Evolutionary conservation across 2,888 invertebrate genomes (phyloP).

Genomic region (Synanthedon formicaeformis): DNA sequence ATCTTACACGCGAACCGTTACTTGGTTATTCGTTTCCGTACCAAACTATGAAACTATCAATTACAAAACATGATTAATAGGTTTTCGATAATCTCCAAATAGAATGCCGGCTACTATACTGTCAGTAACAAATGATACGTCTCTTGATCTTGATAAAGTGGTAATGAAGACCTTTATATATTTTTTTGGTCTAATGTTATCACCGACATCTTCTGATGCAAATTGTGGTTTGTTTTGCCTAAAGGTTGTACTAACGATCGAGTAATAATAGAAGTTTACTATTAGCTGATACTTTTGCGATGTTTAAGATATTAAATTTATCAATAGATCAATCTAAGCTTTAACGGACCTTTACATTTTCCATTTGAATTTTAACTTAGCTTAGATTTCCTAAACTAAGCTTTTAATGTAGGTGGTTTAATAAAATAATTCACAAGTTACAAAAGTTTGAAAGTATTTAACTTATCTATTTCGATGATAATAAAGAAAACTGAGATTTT

Average conservation of each 20-base stretch:
- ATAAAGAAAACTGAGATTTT: too few species aligned
- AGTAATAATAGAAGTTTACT: not conserved
- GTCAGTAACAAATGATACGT: slow-evolving; percentile 34
- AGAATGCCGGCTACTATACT: slow-evolving; percentile 22
- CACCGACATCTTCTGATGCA: slow-evolving; percentile 11
- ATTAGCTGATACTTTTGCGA: not conserved
- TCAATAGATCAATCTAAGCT: too few species aligned
- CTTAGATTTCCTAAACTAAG: too few species aligned
- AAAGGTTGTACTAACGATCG: not conserved
- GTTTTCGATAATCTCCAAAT: slow-evolving; percentile 23
- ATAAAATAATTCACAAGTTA: too few species aligned
- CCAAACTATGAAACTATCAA: not conserved
- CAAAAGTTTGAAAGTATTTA: too few species aligned
- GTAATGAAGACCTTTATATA: slow-evolving; percentile 17
- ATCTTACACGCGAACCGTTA: not conserved
- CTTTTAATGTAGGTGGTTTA: too few species aligned
- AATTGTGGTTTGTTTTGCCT: slow-evolving; percentile 11
- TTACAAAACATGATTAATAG: slow-evolving; percentile 19
- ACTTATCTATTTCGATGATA: too few species aligned
- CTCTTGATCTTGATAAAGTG: slow-evolving; percentile 9
- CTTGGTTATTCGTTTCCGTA: not conserved
- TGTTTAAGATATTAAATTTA: too few species aligned
- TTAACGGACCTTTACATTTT: too few species aligned
- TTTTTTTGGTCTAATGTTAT: slow-evolving; percentile 12
- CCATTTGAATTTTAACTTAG: too few species aligned